Conservation (phyloP, 2,797 vertebrate genomes). For the Ataeniobius toweri region DNA sequence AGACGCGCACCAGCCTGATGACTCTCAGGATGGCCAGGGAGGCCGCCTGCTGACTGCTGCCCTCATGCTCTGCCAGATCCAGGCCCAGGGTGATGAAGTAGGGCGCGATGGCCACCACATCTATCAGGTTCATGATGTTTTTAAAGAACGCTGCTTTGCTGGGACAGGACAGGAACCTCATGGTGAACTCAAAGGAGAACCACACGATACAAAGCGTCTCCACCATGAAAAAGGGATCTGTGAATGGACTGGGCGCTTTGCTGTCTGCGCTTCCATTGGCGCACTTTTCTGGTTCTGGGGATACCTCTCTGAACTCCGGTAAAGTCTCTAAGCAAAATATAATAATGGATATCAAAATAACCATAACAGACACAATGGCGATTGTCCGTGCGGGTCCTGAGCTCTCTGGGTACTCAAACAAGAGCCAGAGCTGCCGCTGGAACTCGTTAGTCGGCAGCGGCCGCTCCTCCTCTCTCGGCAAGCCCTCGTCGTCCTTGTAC, state of each 20-base stretch:
- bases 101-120: slow-evolving; percentile 90
- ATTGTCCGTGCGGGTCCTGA: slow-evolving; percentile 88
- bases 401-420: slow-evolving; percentile 95
- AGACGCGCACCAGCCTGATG: slow-evolving; percentile 89
- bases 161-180: slow-evolving; percentile 91
- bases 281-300: slow-evolving; percentile 25
- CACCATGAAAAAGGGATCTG: slow-evolving; percentile 92
- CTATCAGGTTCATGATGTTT: slow-evolving; percentile 96
- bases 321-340: slow-evolving; percentile 95
- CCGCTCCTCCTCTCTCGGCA: slow-evolving; percentile 87
- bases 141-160: slow-evolving; percentile 93
- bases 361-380: slow-evolving; percentile 92
- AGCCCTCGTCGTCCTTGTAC: slow-evolving; percentile 89
- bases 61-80: slow-evolving; percentile 86
- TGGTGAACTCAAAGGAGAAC: slow-evolving; percentile 92
- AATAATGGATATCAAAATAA: slow-evolving; percentile 93
- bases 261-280: slow-evolving; percentile 48
- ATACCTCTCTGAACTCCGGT: slow-evolving; percentile 87
- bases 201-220: slow-evolving; percentile 94
- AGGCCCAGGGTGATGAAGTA: slow-evolving; percentile 92
- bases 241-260: slow-evolving; percentile 80
- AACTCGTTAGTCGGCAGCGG: slow-evolving; percentile 85
- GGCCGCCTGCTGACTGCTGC: slow-evolving; percentile 86
- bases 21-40: slow-evolving; percentile 91
- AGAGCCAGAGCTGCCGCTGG: slow-evolving; percentile 92